Evolutionary conservation across 30 jellyfish, hydroid and myxozoan genomes (phyloP).

Genomic region (Catostylus mosaicus): DNA sequence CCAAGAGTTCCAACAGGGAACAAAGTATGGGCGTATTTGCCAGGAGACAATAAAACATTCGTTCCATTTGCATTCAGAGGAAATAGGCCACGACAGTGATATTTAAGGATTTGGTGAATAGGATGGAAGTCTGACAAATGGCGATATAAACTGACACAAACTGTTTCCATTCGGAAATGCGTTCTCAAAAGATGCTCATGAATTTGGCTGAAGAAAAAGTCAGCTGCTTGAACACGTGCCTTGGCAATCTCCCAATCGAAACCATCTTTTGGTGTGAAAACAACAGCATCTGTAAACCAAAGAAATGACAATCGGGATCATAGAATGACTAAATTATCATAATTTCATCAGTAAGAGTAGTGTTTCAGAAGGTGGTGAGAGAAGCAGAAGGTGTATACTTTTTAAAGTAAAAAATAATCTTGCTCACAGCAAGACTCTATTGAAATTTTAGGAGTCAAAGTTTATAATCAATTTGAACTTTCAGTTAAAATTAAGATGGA

Average conservation of each 20-base stretch:
- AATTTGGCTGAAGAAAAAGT: conserved; percentile 39
- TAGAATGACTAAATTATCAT: too few relatives aligned
- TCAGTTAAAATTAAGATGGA: too few relatives aligned
- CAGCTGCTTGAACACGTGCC: conserved; percentile 59
- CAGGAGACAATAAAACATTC: conserved; percentile 1
- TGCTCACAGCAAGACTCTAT: too few relatives aligned
- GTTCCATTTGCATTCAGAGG: conserved; percentile 17
- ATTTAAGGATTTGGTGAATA: conserved; percentile 51
- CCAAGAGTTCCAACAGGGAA: conserved; percentile 77
- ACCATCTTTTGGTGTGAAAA: conserved; percentile 75
- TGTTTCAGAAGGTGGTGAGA: too few relatives aligned
- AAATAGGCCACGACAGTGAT: conserved; percentile 84
- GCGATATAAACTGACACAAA: conserved; percentile 66
- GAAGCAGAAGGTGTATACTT: too few relatives aligned
- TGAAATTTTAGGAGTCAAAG: too few relatives aligned
- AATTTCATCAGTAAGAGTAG: too few relatives aligned
- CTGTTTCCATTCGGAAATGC: conserved; percentile 65
- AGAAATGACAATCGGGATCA: too few relatives aligned
- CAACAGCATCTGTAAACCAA: conserved; percentile 53
- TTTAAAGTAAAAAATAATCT: too few relatives aligned
- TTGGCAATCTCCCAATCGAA: conserved; percentile 76
- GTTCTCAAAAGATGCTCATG: conserved; percentile 78
- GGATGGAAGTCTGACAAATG: conserved; percentile 78
- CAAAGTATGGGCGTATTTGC: conserved; percentile 34
- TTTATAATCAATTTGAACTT: too few relatives aligned